These are phyloP conservation scores for Andrena trimmerana DNA, from an alignment of 2,888 invertebrate species.

Conservation along the genomic window DNA sequence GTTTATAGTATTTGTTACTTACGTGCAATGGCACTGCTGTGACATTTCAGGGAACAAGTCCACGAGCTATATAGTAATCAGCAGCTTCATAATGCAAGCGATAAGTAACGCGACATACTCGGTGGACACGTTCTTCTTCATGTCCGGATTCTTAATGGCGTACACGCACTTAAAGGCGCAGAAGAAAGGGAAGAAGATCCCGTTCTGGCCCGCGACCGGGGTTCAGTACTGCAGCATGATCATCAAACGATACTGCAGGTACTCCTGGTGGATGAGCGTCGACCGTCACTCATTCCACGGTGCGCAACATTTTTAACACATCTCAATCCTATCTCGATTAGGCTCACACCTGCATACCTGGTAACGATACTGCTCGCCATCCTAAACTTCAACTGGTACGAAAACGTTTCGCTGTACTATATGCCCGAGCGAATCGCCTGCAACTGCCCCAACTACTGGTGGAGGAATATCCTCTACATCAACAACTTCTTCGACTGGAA, in stretches of 20 bases:
- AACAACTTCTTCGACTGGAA: constrained; percentile 85
- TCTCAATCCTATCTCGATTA: too few relatives aligned
- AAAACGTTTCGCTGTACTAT: constrained; percentile 82
- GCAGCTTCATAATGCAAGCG: constrained; percentile 82
- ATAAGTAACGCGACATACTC: constrained; percentile 85
- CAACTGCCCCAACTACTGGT: constrained; percentile 86
- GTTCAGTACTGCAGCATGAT: constrained; percentile 71
- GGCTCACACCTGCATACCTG: constrained; percentile 85
- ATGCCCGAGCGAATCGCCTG: constrained; percentile 82
- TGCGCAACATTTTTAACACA: background rate
- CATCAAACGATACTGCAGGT: constrained; percentile 79
- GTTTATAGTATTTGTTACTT: too few relatives aligned
- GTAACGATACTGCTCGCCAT: constrained; percentile 83
- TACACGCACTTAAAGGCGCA: constrained; percentile 71
- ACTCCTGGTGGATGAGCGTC: background rate
- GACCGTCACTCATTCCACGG: background rate
- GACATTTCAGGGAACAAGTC: constrained; percentile 81
- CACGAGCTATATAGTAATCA: constrained; percentile 80
- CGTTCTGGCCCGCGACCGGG: constrained; percentile 41
- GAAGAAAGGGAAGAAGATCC: constrained; percentile 27
- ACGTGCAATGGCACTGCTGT: background rate
- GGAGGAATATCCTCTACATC: constrained; percentile 86
- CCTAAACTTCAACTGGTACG: constrained; percentile 83
- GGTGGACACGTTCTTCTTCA: constrained; percentile 86
- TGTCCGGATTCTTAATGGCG: constrained; percentile 82